Percentiles rank a stretch among this genome's conserved stretches.
phyloP scores from a whole-genome alignment of 2,888 invertebrate genomes.

The Ethmia dodecea region DNA sequence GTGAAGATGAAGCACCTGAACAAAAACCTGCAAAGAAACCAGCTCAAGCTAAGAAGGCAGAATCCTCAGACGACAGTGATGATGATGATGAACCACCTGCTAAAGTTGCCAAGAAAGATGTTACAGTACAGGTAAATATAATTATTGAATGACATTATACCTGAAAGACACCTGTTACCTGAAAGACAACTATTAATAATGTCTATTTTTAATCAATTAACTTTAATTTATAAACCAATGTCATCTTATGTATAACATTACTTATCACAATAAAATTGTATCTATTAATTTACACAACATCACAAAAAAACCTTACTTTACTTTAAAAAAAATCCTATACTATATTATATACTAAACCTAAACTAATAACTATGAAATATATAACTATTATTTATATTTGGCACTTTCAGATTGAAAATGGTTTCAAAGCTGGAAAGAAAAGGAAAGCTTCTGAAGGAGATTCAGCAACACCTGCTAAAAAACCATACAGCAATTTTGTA shows the following conservation, averaged over 20 bases:
- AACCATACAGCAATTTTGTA: constrained; percentile 84
- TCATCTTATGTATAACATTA: too few species aligned
- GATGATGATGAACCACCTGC: constrained; percentile 31
- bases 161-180: too few species aligned
- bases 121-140: constrained; percentile 31
- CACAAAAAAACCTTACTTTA: too few species aligned
- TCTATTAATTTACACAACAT: too few species aligned
- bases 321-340: too few species aligned
- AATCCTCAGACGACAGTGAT: constrained; percentile 21
- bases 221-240: too few species aligned
- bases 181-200: too few species aligned
- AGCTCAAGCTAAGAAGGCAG: constrained; percentile 20
- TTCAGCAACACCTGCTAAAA: constrained; percentile 59
- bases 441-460: constrained; percentile 61
- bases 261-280: too few species aligned
- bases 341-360: background rate
- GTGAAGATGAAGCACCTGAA: constrained; percentile 34
- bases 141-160: too few species aligned
- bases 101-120: constrained; percentile 35
- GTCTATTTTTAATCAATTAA: too few species aligned
- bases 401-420: constrained; percentile 33
- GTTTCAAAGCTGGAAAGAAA: constrained; percentile 51
- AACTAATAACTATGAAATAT: background rate
- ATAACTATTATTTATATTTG: constrained; percentile 1
- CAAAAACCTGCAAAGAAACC: constrained; percentile 28